phyloP scores from a whole-genome alignment of 2,113 vertebrate species.

The Fregata magnificens region DNA sequence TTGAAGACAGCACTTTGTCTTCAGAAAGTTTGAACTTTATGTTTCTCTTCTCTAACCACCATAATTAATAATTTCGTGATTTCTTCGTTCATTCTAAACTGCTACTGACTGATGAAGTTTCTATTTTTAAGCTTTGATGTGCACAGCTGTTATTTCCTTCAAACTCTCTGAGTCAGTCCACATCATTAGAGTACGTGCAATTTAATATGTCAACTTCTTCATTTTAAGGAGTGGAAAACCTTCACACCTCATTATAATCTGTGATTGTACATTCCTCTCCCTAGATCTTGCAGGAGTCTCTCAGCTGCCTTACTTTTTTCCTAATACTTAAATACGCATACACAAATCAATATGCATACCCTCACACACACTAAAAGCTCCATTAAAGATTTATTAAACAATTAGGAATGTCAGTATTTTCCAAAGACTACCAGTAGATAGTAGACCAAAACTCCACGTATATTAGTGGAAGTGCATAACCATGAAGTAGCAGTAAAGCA shows the following conservation, averaged over 20 bases:
- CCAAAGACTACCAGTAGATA: neutral
- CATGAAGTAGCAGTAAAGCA: neutral
- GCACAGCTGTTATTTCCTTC: conserved; percentile 40
- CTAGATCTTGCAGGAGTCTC: neutral
- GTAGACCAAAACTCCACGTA: neutral
- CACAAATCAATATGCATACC: neutral
- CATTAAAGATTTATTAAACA: conserved; percentile 15
- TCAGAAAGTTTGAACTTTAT: neutral
- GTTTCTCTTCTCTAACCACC: neutral
- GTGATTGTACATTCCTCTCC: neutral
- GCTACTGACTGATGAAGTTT: conserved; percentile 27
- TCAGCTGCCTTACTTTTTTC: neutral
- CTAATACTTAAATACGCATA: neutral
- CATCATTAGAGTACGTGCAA: neutral
- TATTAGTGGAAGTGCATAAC: neutral
- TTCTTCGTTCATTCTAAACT: conserved; percentile 30
- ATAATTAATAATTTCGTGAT: conserved; percentile 20
- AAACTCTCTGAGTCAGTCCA: conserved; percentile 27
- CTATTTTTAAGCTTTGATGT: conserved; percentile 41
- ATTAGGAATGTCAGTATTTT: neutral
- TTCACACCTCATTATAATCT: neutral
- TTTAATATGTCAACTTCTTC: neutral
- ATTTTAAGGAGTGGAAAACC: neutral
- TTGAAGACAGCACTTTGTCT: neutral
- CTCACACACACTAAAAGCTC: neutral